These are phyloP conservation scores for Spondyliosoma cantharus DNA, from an alignment of 2,797 vertebrate species.

Conservation along the genomic window DNA sequence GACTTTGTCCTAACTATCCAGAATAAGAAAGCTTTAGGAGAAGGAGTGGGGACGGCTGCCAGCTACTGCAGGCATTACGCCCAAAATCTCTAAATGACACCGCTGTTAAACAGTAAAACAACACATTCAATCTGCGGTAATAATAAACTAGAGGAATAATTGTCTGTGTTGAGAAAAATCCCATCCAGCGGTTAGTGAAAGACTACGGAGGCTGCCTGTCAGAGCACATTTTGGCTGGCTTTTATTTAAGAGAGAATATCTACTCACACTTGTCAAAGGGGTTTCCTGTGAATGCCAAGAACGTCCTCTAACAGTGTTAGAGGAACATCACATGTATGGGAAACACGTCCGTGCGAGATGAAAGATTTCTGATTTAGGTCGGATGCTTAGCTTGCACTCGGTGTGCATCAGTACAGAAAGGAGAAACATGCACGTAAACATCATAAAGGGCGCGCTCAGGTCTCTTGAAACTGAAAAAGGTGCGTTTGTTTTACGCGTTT, in stretches of 20 bases:
- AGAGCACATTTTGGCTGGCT: constrained; percentile 63
- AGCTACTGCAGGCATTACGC: constrained; percentile 40
- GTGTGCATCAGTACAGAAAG: constrained; percentile 48
- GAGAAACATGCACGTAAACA: constrained; percentile 51
- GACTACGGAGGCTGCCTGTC: constrained; percentile 65
- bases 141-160: constrained; percentile 64
- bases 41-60: constrained; percentile 36
- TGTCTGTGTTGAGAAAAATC: constrained; percentile 57
- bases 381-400: constrained; percentile 69
- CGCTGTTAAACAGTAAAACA: constrained; percentile 39
- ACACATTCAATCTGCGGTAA: constrained; percentile 28
- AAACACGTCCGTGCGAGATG: constrained; percentile 73
- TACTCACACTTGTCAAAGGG: constrained; percentile 76
- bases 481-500: constrained; percentile 59
- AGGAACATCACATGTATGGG: constrained; percentile 71
- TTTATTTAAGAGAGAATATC: constrained; percentile 67
- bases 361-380: constrained; percentile 78
- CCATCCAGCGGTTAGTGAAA: constrained; percentile 50
- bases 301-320: constrained; percentile 72
- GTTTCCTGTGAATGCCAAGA: constrained; percentile 74
- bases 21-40: constrained; percentile 33
- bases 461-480: constrained; percentile 53
- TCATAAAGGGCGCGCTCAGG: constrained; percentile 42
- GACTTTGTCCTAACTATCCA: constrained; percentile 38
- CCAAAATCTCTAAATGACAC: constrained; percentile 43